A percentile compares a stretch with the other conserved stretches of the same genome.
Conservation (phyloP, 2,888 invertebrate genomes). For the Caenorhabditis sp. region DNA sequence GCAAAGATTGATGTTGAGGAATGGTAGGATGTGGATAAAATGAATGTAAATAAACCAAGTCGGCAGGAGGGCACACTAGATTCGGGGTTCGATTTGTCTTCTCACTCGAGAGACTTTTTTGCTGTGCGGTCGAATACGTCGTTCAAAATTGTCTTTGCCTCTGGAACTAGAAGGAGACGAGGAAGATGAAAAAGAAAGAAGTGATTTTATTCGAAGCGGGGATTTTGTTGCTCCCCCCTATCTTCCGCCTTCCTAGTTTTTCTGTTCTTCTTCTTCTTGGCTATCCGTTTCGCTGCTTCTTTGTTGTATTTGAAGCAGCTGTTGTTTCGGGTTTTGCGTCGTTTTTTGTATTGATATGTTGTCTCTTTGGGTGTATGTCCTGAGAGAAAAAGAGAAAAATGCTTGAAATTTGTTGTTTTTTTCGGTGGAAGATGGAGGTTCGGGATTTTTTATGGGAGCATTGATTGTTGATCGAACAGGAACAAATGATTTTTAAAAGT, state of each 20-base stretch:
- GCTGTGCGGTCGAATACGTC: too few species aligned
- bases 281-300: conserved; percentile 13
- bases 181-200: conserved; percentile 8
- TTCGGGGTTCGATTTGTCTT: not conserved
- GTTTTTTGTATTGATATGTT: conserved; percentile 7
- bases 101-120: not conserved
- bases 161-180: conserved; percentile 8
- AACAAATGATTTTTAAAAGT: too few species aligned
- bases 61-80: not conserved
- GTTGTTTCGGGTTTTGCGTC: conserved; percentile 20
- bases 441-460: not conserved
- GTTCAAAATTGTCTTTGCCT: not conserved
- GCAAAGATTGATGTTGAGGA: not conserved
- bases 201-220: not conserved
- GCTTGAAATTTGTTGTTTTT: not conserved
- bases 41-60: conserved; percentile 1
- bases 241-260: conserved; percentile 8
- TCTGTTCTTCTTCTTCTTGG: conserved; percentile 12
- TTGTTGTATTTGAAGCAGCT: conserved; percentile 13
- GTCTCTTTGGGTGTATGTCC: not conserved
- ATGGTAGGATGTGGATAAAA: not conserved
- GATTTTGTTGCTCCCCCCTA: conserved; percentile 3
- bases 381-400: not conserved
- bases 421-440: not conserved
- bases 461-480: too few species aligned